Percentiles rank a stretch among this genome's conserved stretches.
These are phyloP conservation scores for Atrichornis clamosus DNA, from an alignment of 2,113 vertebrate genomes.

Conservation along the genomic window DNA sequence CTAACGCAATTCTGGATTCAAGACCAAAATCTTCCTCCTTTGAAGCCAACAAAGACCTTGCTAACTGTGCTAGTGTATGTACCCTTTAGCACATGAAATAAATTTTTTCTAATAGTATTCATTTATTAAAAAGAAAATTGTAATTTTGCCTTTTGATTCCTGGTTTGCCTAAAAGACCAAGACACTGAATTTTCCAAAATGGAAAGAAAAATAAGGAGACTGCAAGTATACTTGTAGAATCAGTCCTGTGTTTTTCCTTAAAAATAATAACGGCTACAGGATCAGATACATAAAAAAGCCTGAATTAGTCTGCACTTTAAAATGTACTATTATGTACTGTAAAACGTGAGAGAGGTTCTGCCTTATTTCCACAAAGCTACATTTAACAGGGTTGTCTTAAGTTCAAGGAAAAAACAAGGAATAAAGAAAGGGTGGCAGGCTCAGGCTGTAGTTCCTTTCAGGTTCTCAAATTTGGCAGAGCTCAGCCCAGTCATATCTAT, in stretches of 20 bases:
- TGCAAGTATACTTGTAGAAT: background rate
- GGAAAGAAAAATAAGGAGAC: background rate
- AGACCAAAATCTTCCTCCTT: background rate
- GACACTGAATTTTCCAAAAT: background rate
- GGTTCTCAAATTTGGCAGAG: background rate
- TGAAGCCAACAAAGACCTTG: background rate
- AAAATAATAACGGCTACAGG: background rate
- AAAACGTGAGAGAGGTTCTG: background rate
- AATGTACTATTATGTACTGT: background rate
- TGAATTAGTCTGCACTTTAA: background rate
- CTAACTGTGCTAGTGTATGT: background rate
- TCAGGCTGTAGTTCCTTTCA: background rate
- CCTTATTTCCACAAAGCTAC: background rate
- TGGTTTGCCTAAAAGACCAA: background rate
- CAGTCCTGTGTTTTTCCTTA: background rate
- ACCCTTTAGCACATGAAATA: background rate
- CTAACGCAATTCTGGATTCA: background rate
- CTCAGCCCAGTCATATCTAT: background rate
- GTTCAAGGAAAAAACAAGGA: background rate
- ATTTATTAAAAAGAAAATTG: accelerated
- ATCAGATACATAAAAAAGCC: background rate
- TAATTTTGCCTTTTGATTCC: background rate
- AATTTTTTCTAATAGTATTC: background rate
- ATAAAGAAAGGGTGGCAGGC: background rate
- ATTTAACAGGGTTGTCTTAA: background rate